These are phyloP conservation scores for Leucoraja ocellata DNA, from an alignment of 2,797 vertebrate species.

Conservation along the genomic window DNA sequence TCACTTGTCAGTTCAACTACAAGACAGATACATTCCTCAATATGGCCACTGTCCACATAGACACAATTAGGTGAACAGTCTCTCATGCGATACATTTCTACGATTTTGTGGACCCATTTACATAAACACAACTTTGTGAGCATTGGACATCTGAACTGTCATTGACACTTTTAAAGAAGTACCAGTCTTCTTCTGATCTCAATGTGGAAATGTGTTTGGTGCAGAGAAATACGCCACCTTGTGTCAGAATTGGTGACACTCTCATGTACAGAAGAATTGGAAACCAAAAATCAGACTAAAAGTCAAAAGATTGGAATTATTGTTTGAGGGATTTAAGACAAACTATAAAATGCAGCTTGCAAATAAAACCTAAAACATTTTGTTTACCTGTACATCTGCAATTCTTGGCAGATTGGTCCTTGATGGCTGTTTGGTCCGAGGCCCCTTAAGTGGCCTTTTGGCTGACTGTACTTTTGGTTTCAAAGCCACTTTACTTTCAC, in stretches of 20 bases:
- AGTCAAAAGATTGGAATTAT: too few relatives aligned
- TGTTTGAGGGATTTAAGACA: background rate
- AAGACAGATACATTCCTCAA: background rate
- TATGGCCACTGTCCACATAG: background rate
- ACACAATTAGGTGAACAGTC: too few relatives aligned
- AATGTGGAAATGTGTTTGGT: background rate
- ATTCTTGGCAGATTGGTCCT: constrained; percentile 72
- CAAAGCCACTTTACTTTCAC: constrained; percentile 58
- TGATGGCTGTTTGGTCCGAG: constrained; percentile 90
- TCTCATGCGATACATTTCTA: too few relatives aligned
- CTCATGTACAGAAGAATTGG: background rate
- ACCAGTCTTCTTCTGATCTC: background rate
- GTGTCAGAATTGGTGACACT: background rate
- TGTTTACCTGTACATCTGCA: constrained; percentile 63
- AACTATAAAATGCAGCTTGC: background rate
- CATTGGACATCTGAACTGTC: background rate
- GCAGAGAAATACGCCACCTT: constrained; percentile 6
- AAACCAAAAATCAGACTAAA: too few relatives aligned
- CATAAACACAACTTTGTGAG: background rate
- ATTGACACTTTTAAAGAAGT: background rate
- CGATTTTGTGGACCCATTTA: too few relatives aligned
- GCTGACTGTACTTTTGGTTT: constrained; percentile 56
- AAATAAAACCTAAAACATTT: background rate
- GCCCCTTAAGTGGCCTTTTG: constrained; percentile 78
- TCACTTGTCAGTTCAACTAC: background rate